Conservation (phyloP, 2,888 invertebrate genomes). For the Unio pictorum region DNA sequence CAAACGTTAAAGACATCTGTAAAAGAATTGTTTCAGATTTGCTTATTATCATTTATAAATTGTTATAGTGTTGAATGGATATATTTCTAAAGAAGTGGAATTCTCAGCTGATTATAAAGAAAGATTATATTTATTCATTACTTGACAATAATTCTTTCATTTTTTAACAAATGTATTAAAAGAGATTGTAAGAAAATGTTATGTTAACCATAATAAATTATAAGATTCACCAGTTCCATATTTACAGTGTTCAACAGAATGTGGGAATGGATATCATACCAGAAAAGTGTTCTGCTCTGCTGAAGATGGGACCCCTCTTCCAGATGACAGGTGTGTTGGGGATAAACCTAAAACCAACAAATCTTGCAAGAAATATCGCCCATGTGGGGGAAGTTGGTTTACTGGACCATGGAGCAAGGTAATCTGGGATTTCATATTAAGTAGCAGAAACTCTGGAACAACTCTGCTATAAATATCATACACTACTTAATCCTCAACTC, state of each 20-base stretch:
- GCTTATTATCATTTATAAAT: not conserved
- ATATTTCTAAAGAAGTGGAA: not conserved
- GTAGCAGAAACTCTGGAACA: too few species aligned
- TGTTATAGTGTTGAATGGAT: not conserved
- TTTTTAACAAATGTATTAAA: too few species aligned
- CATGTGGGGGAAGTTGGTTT: conserved; percentile 87
- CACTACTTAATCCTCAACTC: too few species aligned
- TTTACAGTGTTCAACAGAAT: conserved; percentile 65
- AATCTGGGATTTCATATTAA: conserved; percentile 25
- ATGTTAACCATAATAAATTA: not conserved
- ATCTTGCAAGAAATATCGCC: conserved; percentile 67
- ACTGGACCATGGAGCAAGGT: conserved; percentile 82
- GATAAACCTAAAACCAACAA: conserved; percentile 52
- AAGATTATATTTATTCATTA: too few species aligned
- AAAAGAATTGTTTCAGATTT: too few species aligned
- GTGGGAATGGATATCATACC: conserved; percentile 62
- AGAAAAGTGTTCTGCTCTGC: conserved; percentile 66
- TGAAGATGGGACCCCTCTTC: conserved; percentile 49
- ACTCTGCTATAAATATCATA: too few species aligned
- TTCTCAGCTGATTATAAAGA: not conserved
- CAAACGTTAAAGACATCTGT: too few species aligned
- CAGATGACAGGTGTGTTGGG: conserved; percentile 52
- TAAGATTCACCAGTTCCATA: not conserved
- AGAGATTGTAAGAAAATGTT: too few species aligned
- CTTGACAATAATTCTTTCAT: too few species aligned